These are phyloP conservation scores for Oscheius sp. DNA, from an alignment of 2,888 invertebrate species.

Conservation along the genomic window DNA sequence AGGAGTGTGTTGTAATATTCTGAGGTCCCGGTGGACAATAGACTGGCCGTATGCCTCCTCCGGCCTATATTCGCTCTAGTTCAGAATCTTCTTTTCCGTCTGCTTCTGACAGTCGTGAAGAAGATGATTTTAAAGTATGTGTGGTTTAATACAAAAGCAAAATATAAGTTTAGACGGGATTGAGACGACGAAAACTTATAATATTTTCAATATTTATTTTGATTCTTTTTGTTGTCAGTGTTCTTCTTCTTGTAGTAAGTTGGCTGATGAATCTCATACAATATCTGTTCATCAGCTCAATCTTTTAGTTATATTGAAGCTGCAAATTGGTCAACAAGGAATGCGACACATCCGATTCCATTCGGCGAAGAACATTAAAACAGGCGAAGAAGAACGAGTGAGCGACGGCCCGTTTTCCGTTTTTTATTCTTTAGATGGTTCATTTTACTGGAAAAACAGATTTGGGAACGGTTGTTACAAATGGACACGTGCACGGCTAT, in stretches of 20 bases:
- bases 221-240: conserved; percentile 51
- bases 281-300: conserved; percentile 56
- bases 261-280: not conserved
- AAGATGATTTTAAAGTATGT: conserved; percentile 29
- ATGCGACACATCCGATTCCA: conserved; percentile 63
- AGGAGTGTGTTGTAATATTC: conserved; percentile 10
- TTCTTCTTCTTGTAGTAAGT: conserved; percentile 61
- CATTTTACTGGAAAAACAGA: conserved; percentile 66
- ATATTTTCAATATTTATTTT: conserved; percentile 45
- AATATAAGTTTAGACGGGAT: conserved; percentile 22
- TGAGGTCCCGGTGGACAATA: not conserved
- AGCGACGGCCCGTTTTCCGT: not conserved
- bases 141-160: not conserved
- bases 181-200: conserved; percentile 45
- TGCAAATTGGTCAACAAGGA: conserved; percentile 66
- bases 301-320: conserved; percentile 59
- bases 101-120: conserved; percentile 34
- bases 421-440: conserved; percentile 55
- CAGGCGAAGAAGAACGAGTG: conserved; percentile 46
- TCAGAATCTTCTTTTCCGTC: conserved; percentile 38
- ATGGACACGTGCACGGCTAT: conserved; percentile 64
- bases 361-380: conserved; percentile 43
- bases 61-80: conserved; percentile 36
- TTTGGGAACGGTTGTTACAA: conserved; percentile 65
- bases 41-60: conserved; percentile 28